Base-by-base conservation (phyloP, 2,888 invertebrate genomes). In the Rhagonycha fulva region DNA sequence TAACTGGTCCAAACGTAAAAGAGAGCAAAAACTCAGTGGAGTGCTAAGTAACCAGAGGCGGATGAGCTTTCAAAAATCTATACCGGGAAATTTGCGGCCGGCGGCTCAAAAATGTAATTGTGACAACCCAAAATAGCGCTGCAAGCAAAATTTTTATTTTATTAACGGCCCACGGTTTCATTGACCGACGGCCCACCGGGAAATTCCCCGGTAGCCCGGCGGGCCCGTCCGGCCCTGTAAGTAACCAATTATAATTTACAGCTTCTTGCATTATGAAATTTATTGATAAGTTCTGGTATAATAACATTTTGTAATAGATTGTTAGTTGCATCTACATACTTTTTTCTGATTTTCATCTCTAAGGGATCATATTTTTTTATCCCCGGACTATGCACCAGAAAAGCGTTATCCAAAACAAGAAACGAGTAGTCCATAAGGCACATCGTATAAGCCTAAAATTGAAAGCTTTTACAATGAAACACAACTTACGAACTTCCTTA, bases 391-490 rank as follows among this genome's bases (percentile, higher is more conserved):
- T 96, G 96, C 66, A 94, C 94, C 73, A 96, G 89, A 87, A 96
- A 96, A 14, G 94, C 95, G 87, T 95, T 95, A 88, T 96, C 95
- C 84, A 96, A 88, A 82, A 96, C 95, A 87, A 95, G 93, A 86
- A 96, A 95, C 85, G 96, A 95, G 87, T 96, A 96, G 87, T 95
- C 94, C 85, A 94, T 90, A 24, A 95, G 94, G 87, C 96, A 96
- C 78, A 96, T 91, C 75, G 94, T 91, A 88, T 95, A 96, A 80
- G 95, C 95, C 95, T 96, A 90, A 30, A 78, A 80, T n/a, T 47
- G 24, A 69, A 11, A 62, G 32, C 11, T 19, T 63, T 62, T 63
- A 60, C 12, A 30, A 62, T 19, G 12, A 14, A 62, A 4, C 23
- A 24, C 5, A 12, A 19, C 19, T 19, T 19, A 19, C 19, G 19